These are phyloP conservation scores for Phyllostomus discolor DNA, from an alignment of 2,113 vertebrate genomes.

Conservation along the genomic window DNA sequence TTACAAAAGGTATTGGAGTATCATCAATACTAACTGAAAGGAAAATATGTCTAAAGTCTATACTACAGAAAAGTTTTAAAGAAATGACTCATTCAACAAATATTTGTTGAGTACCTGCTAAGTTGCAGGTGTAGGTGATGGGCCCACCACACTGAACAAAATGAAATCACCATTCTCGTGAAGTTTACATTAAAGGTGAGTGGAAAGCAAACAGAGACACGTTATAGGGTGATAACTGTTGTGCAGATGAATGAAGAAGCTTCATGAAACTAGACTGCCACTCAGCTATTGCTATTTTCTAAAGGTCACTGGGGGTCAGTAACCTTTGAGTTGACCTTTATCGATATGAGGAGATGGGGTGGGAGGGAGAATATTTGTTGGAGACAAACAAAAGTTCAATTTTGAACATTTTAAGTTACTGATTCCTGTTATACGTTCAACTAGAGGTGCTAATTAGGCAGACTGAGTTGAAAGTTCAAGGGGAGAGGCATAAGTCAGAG, in stretches of 20 bases:
- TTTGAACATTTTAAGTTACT: neutral
- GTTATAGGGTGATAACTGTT: neutral
- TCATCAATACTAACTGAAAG: neutral
- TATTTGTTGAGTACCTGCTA: neutral
- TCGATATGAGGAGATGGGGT: neutral
- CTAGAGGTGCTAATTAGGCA: neutral
- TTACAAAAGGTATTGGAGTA: neutral
- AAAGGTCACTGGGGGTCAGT: neutral
- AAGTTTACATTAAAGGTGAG: neutral
- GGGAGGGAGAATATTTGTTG: neutral
- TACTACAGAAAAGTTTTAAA: neutral
- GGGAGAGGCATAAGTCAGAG: neutral
- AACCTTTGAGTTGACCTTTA: neutral
- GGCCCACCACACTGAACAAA: neutral
- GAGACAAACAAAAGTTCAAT: neutral
- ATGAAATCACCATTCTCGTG: neutral
- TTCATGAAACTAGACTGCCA: neutral
- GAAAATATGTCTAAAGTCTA: neutral
- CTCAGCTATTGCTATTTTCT: neutral
- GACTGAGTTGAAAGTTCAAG: neutral
- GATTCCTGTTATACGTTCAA: neutral
- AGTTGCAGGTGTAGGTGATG: neutral
- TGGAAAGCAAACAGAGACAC: neutral
- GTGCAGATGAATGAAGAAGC: neutral
- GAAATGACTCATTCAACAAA: neutral